phyloP scores from a whole-genome alignment of 2,888 invertebrate genomes.

The Noctua janthe region DNA sequence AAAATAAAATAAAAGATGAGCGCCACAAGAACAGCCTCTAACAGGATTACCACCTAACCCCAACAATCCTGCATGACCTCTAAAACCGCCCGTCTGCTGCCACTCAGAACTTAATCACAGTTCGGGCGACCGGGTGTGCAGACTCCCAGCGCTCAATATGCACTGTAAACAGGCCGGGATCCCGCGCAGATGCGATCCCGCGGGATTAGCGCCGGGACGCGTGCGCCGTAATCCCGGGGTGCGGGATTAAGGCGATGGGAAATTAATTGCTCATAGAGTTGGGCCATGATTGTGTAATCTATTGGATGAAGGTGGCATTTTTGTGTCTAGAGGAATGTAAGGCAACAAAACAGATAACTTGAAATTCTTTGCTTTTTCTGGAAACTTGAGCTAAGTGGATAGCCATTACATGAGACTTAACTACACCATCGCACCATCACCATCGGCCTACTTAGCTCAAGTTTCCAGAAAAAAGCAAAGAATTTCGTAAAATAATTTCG shows the following conservation, averaged over 20 bases:
- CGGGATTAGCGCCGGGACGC: conserved; percentile 68
- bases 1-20: too few species aligned
- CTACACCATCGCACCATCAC: too few species aligned
- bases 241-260: conserved; percentile 65
- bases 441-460: too few species aligned
- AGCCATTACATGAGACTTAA: too few species aligned
- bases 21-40: conserved; percentile 13
- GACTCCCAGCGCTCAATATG: conserved; percentile 68
- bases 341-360: not conserved
- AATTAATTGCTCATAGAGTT: conserved; percentile 66
- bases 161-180: conserved; percentile 64
- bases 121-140: conserved; percentile 60
- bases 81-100: conserved; percentile 30
- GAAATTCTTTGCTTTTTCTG: not conserved
- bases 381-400: not conserved
- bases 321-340: not conserved
- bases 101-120: conserved; percentile 60
- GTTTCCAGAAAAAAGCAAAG: too few species aligned
- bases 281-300: conserved; percentile 60
- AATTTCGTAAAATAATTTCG: too few species aligned
- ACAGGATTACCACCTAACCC: conserved; percentile 31
- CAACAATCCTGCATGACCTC: conserved; percentile 43
- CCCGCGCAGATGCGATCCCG: conserved; percentile 61
- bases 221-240: conserved; percentile 66
- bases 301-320: conserved; percentile 24